Evolutionary conservation across 1,140 invertebrate genomes (phyloP), one percentile per base, ranked within the genome.

Genomic region (Eubasilissa regina): DNA sequence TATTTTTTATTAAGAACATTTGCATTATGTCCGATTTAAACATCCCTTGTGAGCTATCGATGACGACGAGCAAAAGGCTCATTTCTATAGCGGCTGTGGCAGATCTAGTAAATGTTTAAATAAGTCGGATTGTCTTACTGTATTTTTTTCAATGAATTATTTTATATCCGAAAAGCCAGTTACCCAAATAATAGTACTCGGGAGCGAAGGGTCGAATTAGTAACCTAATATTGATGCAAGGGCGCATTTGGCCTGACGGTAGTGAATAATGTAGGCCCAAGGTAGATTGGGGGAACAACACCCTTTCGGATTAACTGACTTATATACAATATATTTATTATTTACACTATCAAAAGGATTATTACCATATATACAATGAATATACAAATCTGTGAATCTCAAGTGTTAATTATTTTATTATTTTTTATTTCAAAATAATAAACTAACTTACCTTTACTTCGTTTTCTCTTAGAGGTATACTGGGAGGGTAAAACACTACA

Each of bases 1-100:
- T 47, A 12, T 68, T 68, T 68, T 68, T 68, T 68, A 68, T 48
- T 68, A 68, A 68, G 44, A 68, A 68, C 44, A 68, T 68, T 68
- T 48, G 64, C 64, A 68, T 68, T 68, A 48, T n/a, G n/a, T 15
- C n/a, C 48, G 48, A n/a, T 13, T 44, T 13, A 13, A 62, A 9
- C 58, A 7, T 21, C 58, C 58, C 58, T 10, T 25, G 6, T 64
- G 19, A 7, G n/a, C 60, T 64, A 21, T n/a, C 13, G 35, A 19
- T 64, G 60, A 25, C 58, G 58, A 21, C 1, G 60, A 10, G 11
- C 11, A 51, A n/a, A n/a, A n/a, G n/a, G 21, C 7, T 15, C 21
- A 58, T 15, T 58, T 58, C 25, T 1, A 35, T 35, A 58, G 13
- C 10, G 55, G 17, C 7, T 58, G 55, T 15, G 19, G n/a, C 60